Evolutionary conservation across 2,797 vertebrate genomes (phyloP).

Genomic region (Xerus rutilus): DNA sequence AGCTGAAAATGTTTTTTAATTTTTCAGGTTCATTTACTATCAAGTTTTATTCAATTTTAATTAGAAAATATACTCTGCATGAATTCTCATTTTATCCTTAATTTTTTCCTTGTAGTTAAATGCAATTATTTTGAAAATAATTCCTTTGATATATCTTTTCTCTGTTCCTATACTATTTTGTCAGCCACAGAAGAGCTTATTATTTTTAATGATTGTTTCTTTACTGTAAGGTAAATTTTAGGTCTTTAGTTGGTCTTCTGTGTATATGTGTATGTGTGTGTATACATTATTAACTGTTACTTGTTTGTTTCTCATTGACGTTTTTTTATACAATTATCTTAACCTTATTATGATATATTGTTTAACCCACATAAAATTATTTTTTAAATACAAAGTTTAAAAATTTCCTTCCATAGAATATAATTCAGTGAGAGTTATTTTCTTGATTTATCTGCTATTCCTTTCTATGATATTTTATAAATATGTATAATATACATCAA

Average conservation of each 20-base stretch:
- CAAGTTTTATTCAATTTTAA: not conserved
- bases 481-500: not conserved
- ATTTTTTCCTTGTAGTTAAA: not conserved
- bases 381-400: not conserved
- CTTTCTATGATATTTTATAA: not conserved
- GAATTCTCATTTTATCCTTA: not conserved
- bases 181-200: not conserved
- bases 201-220: not conserved
- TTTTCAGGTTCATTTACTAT: not conserved
- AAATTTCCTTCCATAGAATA: not conserved
- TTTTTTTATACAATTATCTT: not conserved
- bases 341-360: not conserved
- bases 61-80: conserved; percentile 1
- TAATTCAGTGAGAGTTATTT: not conserved
- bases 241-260: not conserved
- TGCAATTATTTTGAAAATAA: not conserved
- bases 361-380: not conserved
- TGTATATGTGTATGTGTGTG: not conserved
- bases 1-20: not conserved
- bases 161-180: not conserved
- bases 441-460: not conserved
- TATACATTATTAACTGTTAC: not conserved
- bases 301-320: not conserved
- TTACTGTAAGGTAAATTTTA: not conserved
- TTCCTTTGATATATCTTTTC: not conserved